Evolutionary conservation across 2,888 invertebrate genomes (phyloP).

Genomic region (Crematogaster levior): DNA sequence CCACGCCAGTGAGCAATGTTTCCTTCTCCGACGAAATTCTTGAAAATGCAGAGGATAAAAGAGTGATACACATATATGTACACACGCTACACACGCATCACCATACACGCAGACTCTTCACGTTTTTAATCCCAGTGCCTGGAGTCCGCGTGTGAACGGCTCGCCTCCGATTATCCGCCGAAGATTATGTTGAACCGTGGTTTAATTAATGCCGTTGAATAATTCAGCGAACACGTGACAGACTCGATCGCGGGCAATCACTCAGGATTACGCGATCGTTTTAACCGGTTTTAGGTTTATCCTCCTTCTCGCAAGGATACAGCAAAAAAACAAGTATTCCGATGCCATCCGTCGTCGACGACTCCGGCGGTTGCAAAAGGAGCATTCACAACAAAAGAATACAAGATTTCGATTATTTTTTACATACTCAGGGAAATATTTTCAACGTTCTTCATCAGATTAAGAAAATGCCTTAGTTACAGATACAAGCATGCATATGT

Average conservation of each 20-base stretch:
- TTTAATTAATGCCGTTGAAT: not conserved
- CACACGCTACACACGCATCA: slow-evolving; percentile 56
- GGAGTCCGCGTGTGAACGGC: slow-evolving; percentile 61
- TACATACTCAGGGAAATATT: slow-evolving; percentile 37
- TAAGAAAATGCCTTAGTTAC: slow-evolving; percentile 20
- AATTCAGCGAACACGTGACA: not conserved
- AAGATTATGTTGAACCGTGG: slow-evolving; percentile 35
- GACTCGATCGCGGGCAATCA: slow-evolving; percentile 16
- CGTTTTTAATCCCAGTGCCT: slow-evolving; percentile 69
- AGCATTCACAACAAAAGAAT: not conserved
- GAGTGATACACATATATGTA: slow-evolving; percentile 47
- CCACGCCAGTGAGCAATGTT: slow-evolving; percentile 78
- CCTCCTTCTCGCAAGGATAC: slow-evolving; percentile 51
- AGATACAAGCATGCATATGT: not conserved
- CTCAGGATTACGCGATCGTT: slow-evolving; percentile 24
- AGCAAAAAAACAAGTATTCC: not conserved
- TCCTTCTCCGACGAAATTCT: slow-evolving; percentile 80
- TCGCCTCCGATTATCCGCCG: slow-evolving; percentile 43
- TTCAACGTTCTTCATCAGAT: slow-evolving; percentile 14
- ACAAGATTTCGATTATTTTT: not conserved
- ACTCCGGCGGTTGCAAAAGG: slow-evolving; percentile 60
- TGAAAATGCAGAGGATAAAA: slow-evolving; percentile 64
- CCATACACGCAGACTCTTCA: slow-evolving; percentile 76
- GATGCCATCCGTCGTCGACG: slow-evolving; percentile 63
- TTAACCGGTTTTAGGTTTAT: slow-evolving; percentile 44